Conservation (phyloP, 1,140 invertebrate genomes). For the Papilio aristodemus region DNA sequence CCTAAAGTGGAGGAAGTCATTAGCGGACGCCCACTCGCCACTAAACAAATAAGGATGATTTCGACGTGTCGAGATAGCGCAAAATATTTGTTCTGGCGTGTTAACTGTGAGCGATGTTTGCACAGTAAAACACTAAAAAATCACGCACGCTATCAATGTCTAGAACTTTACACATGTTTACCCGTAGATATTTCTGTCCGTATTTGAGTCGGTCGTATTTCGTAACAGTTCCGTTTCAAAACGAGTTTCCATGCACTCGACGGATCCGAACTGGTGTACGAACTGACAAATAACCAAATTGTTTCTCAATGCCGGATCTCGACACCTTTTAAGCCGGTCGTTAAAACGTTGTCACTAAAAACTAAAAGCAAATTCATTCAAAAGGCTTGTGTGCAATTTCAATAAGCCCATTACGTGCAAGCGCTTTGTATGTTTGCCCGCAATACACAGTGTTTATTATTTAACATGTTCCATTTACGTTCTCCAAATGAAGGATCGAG, state of each 20-base stretch:
- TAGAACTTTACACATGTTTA: slow-evolving; percentile 37
- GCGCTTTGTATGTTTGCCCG: background rate
- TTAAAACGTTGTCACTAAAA: slow-evolving; percentile 19
- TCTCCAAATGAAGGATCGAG: background rate
- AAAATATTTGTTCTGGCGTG: slow-evolving; percentile 21
- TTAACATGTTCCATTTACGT: background rate
- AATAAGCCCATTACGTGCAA: background rate
- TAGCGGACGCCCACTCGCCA: slow-evolving; percentile 23
- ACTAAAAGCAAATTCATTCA: background rate
- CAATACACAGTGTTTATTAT: background rate
- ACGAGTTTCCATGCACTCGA: slow-evolving; percentile 39
- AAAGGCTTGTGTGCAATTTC: background rate
- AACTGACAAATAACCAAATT: slow-evolving; percentile 7
- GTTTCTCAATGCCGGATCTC: slow-evolving; percentile 40
- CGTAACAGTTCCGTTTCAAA: slow-evolving; percentile 42
- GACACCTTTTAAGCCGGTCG: slow-evolving; percentile 26
- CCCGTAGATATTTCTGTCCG: slow-evolving; percentile 37
- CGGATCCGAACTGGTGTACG: slow-evolving; percentile 22
- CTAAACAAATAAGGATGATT: slow-evolving; percentile 29
- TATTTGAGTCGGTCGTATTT: slow-evolving; percentile 39
- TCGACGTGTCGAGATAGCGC: slow-evolving; percentile 19
- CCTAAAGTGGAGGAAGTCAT: slow-evolving; percentile 26
- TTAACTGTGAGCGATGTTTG: slow-evolving; percentile 16
- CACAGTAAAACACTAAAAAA: slow-evolving; percentile 23
- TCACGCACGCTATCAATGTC: slow-evolving; percentile 21